Evolutionary conservation across 2,113 vertebrate genomes (phyloP).

Genomic region (Glareola pratincola): DNA sequence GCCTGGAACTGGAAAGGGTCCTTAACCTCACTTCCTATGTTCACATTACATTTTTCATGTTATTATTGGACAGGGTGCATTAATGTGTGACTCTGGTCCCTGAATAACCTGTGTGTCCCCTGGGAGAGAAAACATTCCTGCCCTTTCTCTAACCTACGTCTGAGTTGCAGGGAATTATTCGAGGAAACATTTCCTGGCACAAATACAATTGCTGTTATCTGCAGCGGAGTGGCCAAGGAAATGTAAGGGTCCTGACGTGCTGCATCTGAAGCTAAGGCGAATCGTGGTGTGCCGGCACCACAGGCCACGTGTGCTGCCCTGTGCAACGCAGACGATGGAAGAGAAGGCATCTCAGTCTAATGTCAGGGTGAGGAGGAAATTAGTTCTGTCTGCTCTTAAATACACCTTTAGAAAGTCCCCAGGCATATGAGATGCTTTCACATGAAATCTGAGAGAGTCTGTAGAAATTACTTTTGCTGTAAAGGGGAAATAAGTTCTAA

Average conservation of each 20-base stretch:
- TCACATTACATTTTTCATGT: not conserved
- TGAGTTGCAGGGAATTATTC: not conserved
- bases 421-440: not conserved
- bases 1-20: not conserved
- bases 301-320: not conserved
- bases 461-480: not conserved
- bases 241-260: not conserved
- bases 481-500: not conserved
- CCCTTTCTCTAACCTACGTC: not conserved
- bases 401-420: not conserved
- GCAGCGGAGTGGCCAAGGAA: not conserved
- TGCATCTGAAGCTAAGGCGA: not conserved
- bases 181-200: not conserved
- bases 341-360: not conserved
- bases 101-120: not conserved
- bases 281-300: not conserved
- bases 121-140: not conserved
- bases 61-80: not conserved
- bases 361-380: not conserved
- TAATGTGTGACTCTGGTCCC: not conserved
- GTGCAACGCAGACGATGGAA: not conserved
- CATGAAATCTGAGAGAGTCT: not conserved
- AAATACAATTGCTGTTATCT: not conserved
- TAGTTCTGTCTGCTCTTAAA: not conserved
- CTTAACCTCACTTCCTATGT: not conserved